These are phyloP conservation scores for Nomada goodeniana DNA, from an alignment of 2,888 invertebrate genomes.

Conservation along the genomic window DNA sequence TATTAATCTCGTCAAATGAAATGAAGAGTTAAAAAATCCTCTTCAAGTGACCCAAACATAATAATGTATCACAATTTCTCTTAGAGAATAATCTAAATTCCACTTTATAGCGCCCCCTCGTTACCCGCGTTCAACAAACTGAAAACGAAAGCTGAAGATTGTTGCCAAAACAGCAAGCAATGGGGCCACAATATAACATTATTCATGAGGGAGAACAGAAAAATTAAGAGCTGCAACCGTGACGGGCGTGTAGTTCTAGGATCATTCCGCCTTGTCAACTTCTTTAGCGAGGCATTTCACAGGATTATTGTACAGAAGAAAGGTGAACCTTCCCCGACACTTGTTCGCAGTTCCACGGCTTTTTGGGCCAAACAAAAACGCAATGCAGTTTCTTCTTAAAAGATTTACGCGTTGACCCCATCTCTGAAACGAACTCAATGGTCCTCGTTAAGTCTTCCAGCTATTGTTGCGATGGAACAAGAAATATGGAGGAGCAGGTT, in stretches of 20 bases:
- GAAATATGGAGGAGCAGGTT: background rate
- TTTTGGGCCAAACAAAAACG: conserved; percentile 21
- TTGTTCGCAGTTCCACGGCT: conserved; percentile 14
- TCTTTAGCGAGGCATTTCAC: conserved; percentile 4
- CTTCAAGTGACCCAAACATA: too few relatives aligned
- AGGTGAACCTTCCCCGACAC: conserved; percentile 10
- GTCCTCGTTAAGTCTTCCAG: conserved; percentile 4
- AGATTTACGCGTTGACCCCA: conserved; percentile 30
- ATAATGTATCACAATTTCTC: too few relatives aligned
- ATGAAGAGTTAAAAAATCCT: too few relatives aligned
- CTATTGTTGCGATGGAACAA: background rate
- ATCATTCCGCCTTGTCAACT: conserved; percentile 29
- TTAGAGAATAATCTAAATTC: too few relatives aligned
- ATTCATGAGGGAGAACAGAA: background rate
- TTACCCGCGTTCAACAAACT: too few relatives aligned
- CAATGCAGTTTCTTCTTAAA: conserved; percentile 7
- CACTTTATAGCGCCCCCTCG: too few relatives aligned
- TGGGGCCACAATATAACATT: background rate
- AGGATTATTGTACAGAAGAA: conserved; percentile 21
- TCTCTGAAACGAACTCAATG: background rate
- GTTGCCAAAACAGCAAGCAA: background rate
- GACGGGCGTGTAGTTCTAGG: background rate
- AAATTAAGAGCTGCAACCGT: conserved; percentile 7
- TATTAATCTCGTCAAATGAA: too few relatives aligned
- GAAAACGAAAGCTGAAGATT: too few relatives aligned